Evolutionary conservation across 2,888 invertebrate species (phyloP).

Genomic region (Tuta absoluta): DNA sequence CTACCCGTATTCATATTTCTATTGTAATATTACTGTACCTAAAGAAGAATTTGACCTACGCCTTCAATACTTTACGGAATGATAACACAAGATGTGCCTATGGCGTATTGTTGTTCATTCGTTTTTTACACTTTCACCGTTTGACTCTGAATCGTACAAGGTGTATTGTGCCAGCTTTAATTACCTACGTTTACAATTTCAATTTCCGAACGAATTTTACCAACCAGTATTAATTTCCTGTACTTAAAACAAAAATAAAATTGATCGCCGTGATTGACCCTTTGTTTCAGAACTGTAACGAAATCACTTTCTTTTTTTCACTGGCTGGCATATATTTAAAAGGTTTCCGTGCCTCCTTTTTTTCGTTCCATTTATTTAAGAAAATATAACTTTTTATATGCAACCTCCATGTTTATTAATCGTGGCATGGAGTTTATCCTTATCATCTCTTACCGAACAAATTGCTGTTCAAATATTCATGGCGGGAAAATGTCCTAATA

Average conservation of each 20-base stretch:
- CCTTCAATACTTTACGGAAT: not conserved
- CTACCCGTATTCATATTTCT: too few relatives aligned
- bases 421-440: constrained; percentile 24
- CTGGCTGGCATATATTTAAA: not conserved
- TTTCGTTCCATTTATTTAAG: not conserved
- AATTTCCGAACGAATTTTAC: not conserved
- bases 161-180: not conserved
- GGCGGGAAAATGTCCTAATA: constrained; percentile 13
- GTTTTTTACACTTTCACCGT: not conserved
- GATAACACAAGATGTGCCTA: not conserved
- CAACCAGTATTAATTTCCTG: too few relatives aligned
- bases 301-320: not conserved
- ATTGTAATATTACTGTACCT: too few relatives aligned
- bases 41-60: not conserved
- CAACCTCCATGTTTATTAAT: constrained; percentile 18
- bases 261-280: too few relatives aligned
- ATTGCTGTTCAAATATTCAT: constrained; percentile 22
- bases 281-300: not conserved
- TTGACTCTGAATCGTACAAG: not conserved
- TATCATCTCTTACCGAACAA: not conserved
- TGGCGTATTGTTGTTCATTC: not conserved
- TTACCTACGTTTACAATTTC: not conserved
- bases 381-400: constrained; percentile 6
- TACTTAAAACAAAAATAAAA: not conserved
- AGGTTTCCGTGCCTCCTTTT: not conserved